Evolutionary conservation across 64 coral and sea anemone species (phyloP).

Genomic region (Catalaphyllia jardinei): DNA sequence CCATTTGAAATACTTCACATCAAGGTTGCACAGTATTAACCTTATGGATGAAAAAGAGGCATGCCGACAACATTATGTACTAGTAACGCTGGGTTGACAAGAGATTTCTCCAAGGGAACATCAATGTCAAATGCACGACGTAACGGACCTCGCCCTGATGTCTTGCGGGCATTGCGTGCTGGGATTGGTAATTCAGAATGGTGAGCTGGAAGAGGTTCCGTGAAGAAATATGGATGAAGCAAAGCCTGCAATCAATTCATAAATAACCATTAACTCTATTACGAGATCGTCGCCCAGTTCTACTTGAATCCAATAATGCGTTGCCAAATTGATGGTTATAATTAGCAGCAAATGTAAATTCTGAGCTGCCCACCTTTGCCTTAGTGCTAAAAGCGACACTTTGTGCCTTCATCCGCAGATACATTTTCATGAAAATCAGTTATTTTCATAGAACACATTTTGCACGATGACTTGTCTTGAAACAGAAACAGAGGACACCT

Average conservation of each 20-base stretch:
- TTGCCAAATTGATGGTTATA: too few relatives aligned
- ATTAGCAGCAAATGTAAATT: too few relatives aligned
- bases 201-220: slow-evolving; percentile 94
- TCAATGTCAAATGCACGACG: slow-evolving; percentile 67
- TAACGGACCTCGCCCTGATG: slow-evolving; percentile 67
- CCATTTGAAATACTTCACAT: too few relatives aligned
- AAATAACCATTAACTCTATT: background rate
- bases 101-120: slow-evolving; percentile 75
- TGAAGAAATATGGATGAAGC: slow-evolving; percentile 99
- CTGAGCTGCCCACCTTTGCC: too few relatives aligned
- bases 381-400: too few relatives aligned
- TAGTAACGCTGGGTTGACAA: slow-evolving; percentile 57
- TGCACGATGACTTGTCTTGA: too few relatives aligned
- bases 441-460: too few relatives aligned
- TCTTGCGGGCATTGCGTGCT: slow-evolving; percentile 75
- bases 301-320: background rate
- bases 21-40: background rate
- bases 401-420: too few relatives aligned
- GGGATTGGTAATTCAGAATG: slow-evolving; percentile 97
- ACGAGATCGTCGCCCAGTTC: background rate
- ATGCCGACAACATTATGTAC: slow-evolving; percentile 50
- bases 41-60: slow-evolving; percentile 20
- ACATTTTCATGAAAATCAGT: too few relatives aligned
- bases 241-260: slow-evolving; percentile 63
- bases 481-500: too few relatives aligned